phyloP scores from a whole-genome alignment of 2,113 vertebrate genomes.

The Sceloporus undulatus region DNA sequence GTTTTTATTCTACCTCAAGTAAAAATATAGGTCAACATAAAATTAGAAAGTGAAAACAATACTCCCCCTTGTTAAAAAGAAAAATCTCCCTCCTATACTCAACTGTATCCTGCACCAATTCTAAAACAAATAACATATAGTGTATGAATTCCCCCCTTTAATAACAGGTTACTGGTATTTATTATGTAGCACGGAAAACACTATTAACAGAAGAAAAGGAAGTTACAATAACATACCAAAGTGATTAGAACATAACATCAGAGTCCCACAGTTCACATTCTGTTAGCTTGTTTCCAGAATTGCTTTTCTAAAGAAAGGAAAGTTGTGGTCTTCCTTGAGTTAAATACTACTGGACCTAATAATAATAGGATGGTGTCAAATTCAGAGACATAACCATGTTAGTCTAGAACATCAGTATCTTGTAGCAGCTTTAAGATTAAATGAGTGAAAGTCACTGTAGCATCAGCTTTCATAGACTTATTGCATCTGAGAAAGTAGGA shows the following conservation, averaged over 20 bases:
- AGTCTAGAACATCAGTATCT: too few relatives aligned
- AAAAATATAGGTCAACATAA: conserved; percentile 72
- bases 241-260: conserved; percentile 51
- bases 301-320: background rate
- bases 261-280: conserved; percentile 24
- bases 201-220: conserved; percentile 64
- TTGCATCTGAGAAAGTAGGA: too few relatives aligned
- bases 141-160: conserved; percentile 62
- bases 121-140: conserved; percentile 70
- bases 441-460: too few relatives aligned
- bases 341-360: background rate
- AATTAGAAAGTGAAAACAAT: conserved; percentile 77
- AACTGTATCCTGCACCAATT: conserved; percentile 59
- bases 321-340: conserved; percentile 19
- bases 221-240: conserved; percentile 61
- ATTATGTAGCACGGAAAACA: conserved; percentile 64
- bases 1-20: conserved; percentile 75
- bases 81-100: conserved; percentile 59
- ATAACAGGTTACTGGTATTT: conserved; percentile 71
- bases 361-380: background rate
- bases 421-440: too few relatives aligned
- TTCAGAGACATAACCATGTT: background rate
- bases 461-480: too few relatives aligned
- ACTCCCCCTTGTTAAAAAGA: conserved; percentile 64
- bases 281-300: conserved; percentile 5